Conservation (phyloP, 1,140 invertebrate genomes). For the Euura lappo region DNA sequence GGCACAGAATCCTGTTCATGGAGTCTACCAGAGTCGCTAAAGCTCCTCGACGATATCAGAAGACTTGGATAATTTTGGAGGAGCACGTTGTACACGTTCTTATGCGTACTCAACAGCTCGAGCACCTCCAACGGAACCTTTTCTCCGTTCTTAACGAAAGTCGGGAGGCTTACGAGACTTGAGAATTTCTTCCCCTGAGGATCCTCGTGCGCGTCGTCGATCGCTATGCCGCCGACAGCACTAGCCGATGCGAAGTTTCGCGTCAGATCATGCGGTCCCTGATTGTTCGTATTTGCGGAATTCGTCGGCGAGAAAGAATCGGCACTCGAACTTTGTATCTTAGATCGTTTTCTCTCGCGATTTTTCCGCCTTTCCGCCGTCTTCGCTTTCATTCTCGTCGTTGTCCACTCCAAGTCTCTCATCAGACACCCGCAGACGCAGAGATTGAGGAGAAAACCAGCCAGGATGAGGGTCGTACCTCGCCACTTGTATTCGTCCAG, state of each 20-base stretch:
- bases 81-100: constrained; percentile 73
- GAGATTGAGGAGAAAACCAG: constrained; percentile 86
- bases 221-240: constrained; percentile 47
- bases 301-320: constrained; percentile 74
- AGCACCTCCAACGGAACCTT: constrained; percentile 76
- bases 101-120: constrained; percentile 72
- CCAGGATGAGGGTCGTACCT: constrained; percentile 80
- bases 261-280: constrained; percentile 42
- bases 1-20: constrained; percentile 43
- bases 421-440: constrained; percentile 86
- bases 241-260: constrained; percentile 52
- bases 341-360: constrained; percentile 66
- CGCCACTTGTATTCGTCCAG: constrained; percentile 85
- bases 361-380: constrained; percentile 67
- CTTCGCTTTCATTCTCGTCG: constrained; percentile 64
- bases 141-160: constrained; percentile 80
- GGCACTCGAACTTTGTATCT: constrained; percentile 66
- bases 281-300: constrained; percentile 67
- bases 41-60: constrained; percentile 72
- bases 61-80: constrained; percentile 77
- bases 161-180: constrained; percentile 82
- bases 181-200: constrained; percentile 66
- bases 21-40: constrained; percentile 69
- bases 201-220: constrained; percentile 34
- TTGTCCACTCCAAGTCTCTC: constrained; percentile 80